Evolutionary conservation across 2,113 vertebrate species (phyloP), one percentile per base, ranked within the genome.

Genomic region (Anas platyrhynchos): DNA sequence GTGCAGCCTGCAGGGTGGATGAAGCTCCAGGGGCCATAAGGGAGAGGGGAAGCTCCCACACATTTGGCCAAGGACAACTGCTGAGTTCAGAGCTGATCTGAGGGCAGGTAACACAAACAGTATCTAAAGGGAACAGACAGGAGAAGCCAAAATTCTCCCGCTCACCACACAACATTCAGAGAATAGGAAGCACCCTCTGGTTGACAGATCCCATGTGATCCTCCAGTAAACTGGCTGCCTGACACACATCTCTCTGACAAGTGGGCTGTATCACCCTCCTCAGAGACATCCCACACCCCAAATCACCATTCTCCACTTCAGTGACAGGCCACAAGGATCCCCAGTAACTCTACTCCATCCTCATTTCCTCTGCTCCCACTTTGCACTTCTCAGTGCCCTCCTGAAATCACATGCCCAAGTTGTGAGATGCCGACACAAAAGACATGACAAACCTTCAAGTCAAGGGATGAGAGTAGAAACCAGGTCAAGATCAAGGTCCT

Each of bases 71-170:
- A 78, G 20, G 56, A 68, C 48, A 88, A 20, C 31, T 83, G 52
- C 58, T 87, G 83, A 87, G 73, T 66, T 95, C 84, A 75, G n/a
- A 93, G 32, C 14, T 63, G 16, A 78, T 77, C n/a, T 73, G 65
- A 93, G 16, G 38, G 21, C 59, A 86, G 50, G 72, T 81, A 78
- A 63, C 26, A 62, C 14, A 91, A 56, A 31, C 13, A 38, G 2
- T 38, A 91, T 18, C 16, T 66, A 78, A 92, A 91, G 81, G 71
- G 95, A 95, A 94, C 79, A 88, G 34, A 93, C 11, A 71, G 80
- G 46, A 94, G 43, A 96, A 94, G 86, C 73, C 77, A 85, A 32
- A 67, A 82, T 58, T 84, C 63, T 85, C 63, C 50, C 0, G 0
- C 69, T 94, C 59, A 78, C 75, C 81, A 72, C 21, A 61, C 52